Percentiles rank a stretch among this genome's conserved stretches.
These are phyloP conservation scores for Anser brachyrhynchus DNA, from an alignment of 2,113 vertebrate species.

Conservation along the genomic window DNA sequence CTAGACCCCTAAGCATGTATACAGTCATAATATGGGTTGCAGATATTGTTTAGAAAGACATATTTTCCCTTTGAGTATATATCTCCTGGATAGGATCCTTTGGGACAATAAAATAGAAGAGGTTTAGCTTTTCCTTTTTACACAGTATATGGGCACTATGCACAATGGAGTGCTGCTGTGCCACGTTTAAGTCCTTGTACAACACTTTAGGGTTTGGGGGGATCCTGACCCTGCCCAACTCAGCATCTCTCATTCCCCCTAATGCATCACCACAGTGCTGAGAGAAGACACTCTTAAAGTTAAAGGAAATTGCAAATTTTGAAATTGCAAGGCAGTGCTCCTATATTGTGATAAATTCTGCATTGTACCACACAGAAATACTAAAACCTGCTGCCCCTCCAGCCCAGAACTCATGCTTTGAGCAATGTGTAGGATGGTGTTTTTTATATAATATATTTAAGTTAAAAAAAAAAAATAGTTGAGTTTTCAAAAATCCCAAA, in stretches of 20 bases:
- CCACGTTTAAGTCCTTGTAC: not conserved
- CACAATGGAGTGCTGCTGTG: rapidly evolving
- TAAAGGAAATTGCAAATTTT: not conserved
- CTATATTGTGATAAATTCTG: not conserved
- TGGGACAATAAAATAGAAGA: not conserved
- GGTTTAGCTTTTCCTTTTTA: not conserved
- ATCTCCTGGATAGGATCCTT: not conserved
- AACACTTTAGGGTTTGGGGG: not conserved
- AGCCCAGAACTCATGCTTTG: not conserved
- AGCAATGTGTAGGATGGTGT: not conserved
- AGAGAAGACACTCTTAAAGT: not conserved
- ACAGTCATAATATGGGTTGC: not conserved
- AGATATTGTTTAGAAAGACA: not conserved
- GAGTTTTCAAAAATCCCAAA: not conserved
- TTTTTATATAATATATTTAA: not conserved
- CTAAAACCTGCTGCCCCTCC: not conserved
- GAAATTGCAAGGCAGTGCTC: not conserved
- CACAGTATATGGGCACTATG: not conserved
- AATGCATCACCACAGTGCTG: not conserved
- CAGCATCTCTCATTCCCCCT: not conserved
- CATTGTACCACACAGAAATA: not conserved
- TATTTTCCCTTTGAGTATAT: not conserved
- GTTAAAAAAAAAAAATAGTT: not conserved
- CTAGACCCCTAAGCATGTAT: not conserved
- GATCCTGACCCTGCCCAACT: not conserved